These are phyloP conservation scores for Cyrtonyx montezumae DNA, from an alignment of 2,113 vertebrate species.

Conservation along the genomic window DNA sequence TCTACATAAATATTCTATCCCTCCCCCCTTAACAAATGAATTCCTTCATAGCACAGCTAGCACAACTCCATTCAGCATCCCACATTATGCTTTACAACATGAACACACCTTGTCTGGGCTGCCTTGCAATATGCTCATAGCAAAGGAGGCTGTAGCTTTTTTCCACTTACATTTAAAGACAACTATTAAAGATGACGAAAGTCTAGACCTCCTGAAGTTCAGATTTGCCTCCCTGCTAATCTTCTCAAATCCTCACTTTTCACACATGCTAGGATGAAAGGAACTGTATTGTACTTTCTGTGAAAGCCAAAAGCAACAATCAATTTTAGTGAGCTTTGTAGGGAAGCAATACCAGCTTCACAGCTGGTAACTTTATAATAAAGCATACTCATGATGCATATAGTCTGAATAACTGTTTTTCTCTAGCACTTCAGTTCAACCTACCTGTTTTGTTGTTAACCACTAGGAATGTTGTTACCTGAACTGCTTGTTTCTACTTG, in stretches of 20 bases:
- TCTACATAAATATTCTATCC: background rate
- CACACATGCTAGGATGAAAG: background rate
- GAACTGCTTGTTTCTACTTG: background rate
- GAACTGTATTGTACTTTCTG: background rate
- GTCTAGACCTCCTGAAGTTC: background rate
- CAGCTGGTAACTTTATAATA: background rate
- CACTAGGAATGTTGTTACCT: background rate
- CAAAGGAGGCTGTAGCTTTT: background rate
- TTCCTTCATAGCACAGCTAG: background rate
- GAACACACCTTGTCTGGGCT: background rate
- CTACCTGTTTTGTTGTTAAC: background rate
- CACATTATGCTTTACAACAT: rapidly evolving
- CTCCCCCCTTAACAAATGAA: background rate
- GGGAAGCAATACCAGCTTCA: background rate
- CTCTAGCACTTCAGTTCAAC: background rate
- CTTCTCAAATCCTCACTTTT: background rate
- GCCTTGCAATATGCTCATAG: rapidly evolving
- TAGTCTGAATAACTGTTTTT: background rate
- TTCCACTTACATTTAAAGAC: background rate
- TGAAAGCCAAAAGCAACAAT: background rate
- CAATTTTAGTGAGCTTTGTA: background rate
- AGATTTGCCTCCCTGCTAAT: background rate
- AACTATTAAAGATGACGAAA: background rate
- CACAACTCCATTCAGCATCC: background rate
- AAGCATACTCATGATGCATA: background rate